Base-by-base conservation (phyloP, 2,797 vertebrate genomes). In the Lagodon rhomboides region DNA sequence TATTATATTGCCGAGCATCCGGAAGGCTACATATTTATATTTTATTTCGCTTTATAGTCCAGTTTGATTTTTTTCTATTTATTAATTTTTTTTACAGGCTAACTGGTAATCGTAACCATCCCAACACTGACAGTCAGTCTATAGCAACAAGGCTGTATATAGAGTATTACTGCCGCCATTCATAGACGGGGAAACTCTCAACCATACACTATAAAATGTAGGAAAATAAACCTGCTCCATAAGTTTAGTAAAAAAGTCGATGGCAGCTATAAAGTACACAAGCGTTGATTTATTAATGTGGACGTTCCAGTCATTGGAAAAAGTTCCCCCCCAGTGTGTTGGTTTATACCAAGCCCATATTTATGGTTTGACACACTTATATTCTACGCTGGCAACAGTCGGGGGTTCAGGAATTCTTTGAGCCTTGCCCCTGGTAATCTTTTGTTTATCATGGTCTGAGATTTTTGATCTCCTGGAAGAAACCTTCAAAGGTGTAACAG, bases 341-440 rank as follows among this genome's bases (percentile, higher is more conserved):
- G 85, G 68, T 85, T 90, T 91, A 87, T 81, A 73, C 68, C 63
- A 74, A 85, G 81, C 64, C 72, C 73, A 46, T 87, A 92, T 82
- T 91, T 91, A 90, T 75, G 83, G 89, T 86, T 85, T 86, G 78
- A 91, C 80, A 83, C 85, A 81, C 71, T 90, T 85, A 63, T 70
- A 77, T 88, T 91, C 87, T 78, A 85, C 58, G 85, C 53, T 82
- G 66, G 80, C 70, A 86, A 78, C 79, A 86, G 73, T 61, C 16
- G 34, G 16, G 54, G 67, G 56, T 80, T 84, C 44, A 77, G 69
- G 50, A 63, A 60, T 73, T 89, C 54, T 61, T 63, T 22, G 20
- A 82, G 68, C 62, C 38, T 56, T 30, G 59, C 16, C 15, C 70
- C 67, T 46, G 25, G 17, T 80, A 73, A 68, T 85, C 43, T 68